phyloP scores from a whole-genome alignment of 2,797 vertebrate species.

The Ctenopoma multispine region DNA sequence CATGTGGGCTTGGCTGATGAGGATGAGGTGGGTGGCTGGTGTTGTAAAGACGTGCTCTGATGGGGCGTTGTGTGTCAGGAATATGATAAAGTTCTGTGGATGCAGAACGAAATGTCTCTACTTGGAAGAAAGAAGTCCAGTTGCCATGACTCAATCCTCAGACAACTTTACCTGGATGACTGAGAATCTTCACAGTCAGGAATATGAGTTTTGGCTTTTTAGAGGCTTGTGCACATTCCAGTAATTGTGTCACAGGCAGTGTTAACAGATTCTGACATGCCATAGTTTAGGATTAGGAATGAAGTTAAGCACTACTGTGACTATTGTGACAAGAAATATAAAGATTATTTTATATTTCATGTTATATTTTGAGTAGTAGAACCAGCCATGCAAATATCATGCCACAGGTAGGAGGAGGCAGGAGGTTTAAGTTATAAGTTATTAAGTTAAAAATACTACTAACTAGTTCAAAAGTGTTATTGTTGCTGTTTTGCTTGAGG shows the following conservation, averaged over 20 bases:
- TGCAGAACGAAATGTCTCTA: too few species aligned
- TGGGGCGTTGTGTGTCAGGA: conserved; percentile 68
- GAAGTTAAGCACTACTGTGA: neutral
- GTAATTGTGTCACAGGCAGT: conserved; percentile 51
- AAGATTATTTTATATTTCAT: conserved; percentile 1
- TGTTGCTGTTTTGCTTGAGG: neutral
- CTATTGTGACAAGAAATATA: conserved; percentile 15
- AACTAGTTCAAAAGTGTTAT: conserved; percentile 39
- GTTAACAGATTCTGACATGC: conserved; percentile 34
- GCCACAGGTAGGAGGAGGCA: conserved; percentile 22
- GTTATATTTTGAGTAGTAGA: conserved; percentile 2
- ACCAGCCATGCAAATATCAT: conserved; percentile 36
- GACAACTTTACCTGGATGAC: too few species aligned
- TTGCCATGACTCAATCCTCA: too few species aligned
- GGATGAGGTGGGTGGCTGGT: conserved; percentile 50
- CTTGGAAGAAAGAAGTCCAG: too few species aligned
- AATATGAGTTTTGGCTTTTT: conserved; percentile 19
- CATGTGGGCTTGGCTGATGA: conserved; percentile 62
- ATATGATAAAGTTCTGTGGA: too few species aligned
- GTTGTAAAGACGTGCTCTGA: conserved; percentile 78
- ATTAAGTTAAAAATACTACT: neutral
- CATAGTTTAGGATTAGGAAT: conserved; percentile 38
- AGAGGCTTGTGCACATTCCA: conserved; percentile 60
- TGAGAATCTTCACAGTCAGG: too few species aligned
- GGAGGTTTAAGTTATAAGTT: conserved; percentile 11